Evolutionary conservation across 2,888 invertebrate species (phyloP).

Genomic region (Luperina testacea): DNA sequence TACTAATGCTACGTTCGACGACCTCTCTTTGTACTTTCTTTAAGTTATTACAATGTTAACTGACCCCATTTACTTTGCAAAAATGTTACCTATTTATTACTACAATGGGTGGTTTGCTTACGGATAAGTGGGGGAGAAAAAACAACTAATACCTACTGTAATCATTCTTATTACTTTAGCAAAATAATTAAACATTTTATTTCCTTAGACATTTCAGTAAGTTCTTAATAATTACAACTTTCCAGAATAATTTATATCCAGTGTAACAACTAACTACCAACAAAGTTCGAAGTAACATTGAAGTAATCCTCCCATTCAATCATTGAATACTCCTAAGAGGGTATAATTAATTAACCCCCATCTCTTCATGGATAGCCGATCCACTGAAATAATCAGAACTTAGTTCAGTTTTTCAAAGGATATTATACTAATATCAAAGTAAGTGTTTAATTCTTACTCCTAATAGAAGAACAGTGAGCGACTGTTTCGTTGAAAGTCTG

Average conservation of each 20-base stretch:
- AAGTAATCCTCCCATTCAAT: slow-evolving; percentile 43
- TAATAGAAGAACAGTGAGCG: slow-evolving; percentile 9
- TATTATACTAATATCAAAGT: slow-evolving; percentile 36
- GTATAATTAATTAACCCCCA: slow-evolving; percentile 54
- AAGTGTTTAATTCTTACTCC: slow-evolving; percentile 22
- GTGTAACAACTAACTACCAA: slow-evolving; percentile 21
- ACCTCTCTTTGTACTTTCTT: slow-evolving; percentile 49
- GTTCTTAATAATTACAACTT: slow-evolving; percentile 24
- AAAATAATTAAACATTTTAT: background rate
- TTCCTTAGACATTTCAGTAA: background rate
- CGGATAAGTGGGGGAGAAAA: too few species aligned
- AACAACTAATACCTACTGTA: background rate
- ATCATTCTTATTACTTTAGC: background rate
- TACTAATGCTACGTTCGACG: slow-evolving; percentile 42
- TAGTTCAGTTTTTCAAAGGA: slow-evolving; percentile 25
- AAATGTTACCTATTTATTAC: slow-evolving; percentile 10
- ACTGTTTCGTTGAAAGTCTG: slow-evolving; percentile 10
- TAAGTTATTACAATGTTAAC: slow-evolving; percentile 32
- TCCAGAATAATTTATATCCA: slow-evolving; percentile 26
- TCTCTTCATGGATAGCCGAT: slow-evolving; percentile 32
- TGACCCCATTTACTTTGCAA: slow-evolving; percentile 21
- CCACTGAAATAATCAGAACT: slow-evolving; percentile 52
- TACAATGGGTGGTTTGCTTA: background rate
- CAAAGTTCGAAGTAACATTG: slow-evolving; percentile 31
- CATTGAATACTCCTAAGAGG: slow-evolving; percentile 30